Conservation (phyloP, 2,797 vertebrate species). For the Cirrhinus molitorella region DNA sequence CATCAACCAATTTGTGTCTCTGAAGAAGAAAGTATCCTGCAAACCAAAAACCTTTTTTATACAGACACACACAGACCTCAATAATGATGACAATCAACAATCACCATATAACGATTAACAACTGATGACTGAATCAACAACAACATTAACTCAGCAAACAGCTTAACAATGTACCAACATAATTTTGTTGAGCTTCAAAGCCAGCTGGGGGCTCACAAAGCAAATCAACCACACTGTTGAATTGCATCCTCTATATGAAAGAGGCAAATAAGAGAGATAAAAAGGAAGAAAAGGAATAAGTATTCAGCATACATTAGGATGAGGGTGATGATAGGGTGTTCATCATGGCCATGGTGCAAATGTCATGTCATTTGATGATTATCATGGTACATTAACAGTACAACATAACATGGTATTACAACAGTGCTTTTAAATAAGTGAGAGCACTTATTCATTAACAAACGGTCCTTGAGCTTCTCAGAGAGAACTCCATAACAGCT, state of each 20-base stretch:
- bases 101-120: neutral
- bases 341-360: neutral
- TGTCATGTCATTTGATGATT: neutral
- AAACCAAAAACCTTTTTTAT: neutral
- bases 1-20: neutral
- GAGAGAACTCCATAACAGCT: neutral
- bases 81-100: slow-evolving; percentile 1
- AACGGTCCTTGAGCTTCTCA: neutral
- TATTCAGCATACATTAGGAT: neutral
- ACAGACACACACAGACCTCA: neutral
- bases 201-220: neutral
- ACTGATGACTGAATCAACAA: neutral
- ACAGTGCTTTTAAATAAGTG: neutral
- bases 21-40: neutral
- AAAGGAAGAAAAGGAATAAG: neutral
- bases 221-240: neutral
- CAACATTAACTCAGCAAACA: slow-evolving; percentile 6
- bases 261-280: neutral
- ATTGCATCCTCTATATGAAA: neutral
- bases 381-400: neutral
- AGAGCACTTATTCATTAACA: neutral
- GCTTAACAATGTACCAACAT: neutral
- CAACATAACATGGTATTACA: neutral
- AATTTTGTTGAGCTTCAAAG: neutral
- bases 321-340: neutral